Base-by-base conservation (phyloP, 2,888 invertebrate genomes). In the Heliconius sara region DNA sequence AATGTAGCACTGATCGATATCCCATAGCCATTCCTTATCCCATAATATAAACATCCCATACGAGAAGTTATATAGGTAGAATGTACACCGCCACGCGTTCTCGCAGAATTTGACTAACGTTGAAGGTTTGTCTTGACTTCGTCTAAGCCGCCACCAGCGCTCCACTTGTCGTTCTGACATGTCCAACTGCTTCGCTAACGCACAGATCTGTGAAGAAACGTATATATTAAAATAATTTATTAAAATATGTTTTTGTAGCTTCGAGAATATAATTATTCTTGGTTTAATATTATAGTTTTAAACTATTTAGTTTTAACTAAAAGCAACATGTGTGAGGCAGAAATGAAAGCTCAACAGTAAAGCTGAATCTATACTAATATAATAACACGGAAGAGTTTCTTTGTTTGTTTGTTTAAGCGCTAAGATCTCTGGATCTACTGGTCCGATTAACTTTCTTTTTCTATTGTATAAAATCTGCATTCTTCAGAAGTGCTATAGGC, bases 11-110 rank as follows among this genome's bases (percentile, higher is more conserved):
- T 97, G 95, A 85, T 97, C 97, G 82, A 99, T 98, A 89, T 99
- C 97, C 98, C 98, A 99, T 84, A 99, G 96, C 99, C 99, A 99
- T 78, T 97, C 96, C 93, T 99, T 99, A 92, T 98, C 97, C 98
- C 98, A 99, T 66, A 99, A 95, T 80, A 97, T 96, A 86, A 96
- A 96, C 60, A 98, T 87, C 27, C 99, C 99, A 93, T 97, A 98
- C 60, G 96, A 90, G 91, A 99, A 99, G 87, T 98, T 97, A 90
- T 96, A 97, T 9, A 96, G 92, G 90, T 99, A 99, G 95, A 98
- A 99, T 78, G 97, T 94, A 91, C 98, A 98, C 87, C 98, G 96
- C 99, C 99, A 99, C 91, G 97, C 96, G 90, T 98, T 98, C 95
- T 99, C 99, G 89, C 97, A 97, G 94, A 99, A 99, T 93, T 99